Base-by-base conservation (phyloP, 2,113 vertebrate genomes). In the Tragelaphus imberbis region DNA sequence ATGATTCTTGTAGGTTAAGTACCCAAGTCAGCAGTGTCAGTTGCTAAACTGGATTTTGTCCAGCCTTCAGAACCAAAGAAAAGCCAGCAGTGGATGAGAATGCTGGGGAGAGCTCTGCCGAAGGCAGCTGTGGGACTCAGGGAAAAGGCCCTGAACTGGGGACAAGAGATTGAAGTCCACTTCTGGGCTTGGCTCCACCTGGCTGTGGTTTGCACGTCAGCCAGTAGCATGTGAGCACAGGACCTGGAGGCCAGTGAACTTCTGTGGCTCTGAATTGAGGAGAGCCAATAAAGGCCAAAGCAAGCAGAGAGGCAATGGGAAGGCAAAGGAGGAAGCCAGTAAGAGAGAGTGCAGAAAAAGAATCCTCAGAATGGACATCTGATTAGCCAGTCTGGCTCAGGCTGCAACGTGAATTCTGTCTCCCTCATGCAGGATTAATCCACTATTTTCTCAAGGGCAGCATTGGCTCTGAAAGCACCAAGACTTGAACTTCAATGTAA, bases 331-430 rank as follows among this genome's bases (percentile, higher is more conserved):
- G 44, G 21, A 84, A 91, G 33, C 63, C 80, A 71, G 77, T 23
- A 81, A n/a, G 55, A 86, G 36, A 94, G 0, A 36, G 8, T 25
- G 15, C 9, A 80, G 81, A 86, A 59, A 90, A 90, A 17, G 27
- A 36, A 30, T 90, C 21, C 47, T 88, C 14, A 5, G 33, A 96
- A 40, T 3, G 95, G 93, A 90, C 81, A 68, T 30, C 44, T n/a
- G 25, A 19, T 56, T 15, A 88, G 40, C 53, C n/a, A 44, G 49
- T 90, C 59, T 91, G 94, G 96, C 63, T 51, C 61, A 49, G 79
- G 10, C 36, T 58, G 27, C 84, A 63, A 93, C 56, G 68, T 75
- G 65, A 91, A 96, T 97, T 97, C 90, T 59, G 97, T 91, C 80
- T 63, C 88, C 49, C 23, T 80, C 77, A 71, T 36, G 59, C 81